Conservation (phyloP, 2,797 vertebrate genomes). For the Nyctibius grandis region DNA sequence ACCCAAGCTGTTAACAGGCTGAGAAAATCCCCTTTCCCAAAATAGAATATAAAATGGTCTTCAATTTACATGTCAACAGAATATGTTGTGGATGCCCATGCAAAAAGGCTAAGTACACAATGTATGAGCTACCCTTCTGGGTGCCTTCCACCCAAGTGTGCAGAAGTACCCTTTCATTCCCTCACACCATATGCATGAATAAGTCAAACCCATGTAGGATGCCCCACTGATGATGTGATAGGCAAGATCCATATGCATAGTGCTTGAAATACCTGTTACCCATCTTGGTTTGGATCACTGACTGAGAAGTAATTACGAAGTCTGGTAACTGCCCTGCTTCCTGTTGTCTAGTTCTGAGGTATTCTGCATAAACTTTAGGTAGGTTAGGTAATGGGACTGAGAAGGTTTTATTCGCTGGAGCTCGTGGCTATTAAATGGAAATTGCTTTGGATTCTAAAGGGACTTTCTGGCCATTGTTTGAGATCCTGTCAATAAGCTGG, state of each 20-base stretch:
- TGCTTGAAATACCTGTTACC: neutral
- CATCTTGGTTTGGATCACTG: neutral
- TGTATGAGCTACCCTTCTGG: neutral
- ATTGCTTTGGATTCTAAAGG: neutral
- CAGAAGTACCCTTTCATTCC: neutral
- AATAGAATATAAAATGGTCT: neutral
- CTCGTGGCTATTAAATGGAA: neutral
- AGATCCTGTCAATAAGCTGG: neutral
- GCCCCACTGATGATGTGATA: neutral
- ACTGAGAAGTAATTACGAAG: neutral
- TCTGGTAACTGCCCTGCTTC: neutral
- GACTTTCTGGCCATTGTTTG: neutral
- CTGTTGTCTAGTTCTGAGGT: neutral
- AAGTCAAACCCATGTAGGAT: neutral
- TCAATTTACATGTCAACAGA: neutral
- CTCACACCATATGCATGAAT: accelerated
- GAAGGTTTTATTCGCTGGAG: neutral
- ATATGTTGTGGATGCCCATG: neutral
- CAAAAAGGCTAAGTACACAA: neutral
- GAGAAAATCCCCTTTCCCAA: neutral
- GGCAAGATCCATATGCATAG: neutral
- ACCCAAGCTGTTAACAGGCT: neutral
- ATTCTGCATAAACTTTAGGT: neutral
- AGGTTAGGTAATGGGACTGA: neutral
- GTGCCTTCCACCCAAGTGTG: neutral